Base-by-base conservation (phyloP, 2,888 invertebrate genomes). In the Drosophila leonis region DNA sequence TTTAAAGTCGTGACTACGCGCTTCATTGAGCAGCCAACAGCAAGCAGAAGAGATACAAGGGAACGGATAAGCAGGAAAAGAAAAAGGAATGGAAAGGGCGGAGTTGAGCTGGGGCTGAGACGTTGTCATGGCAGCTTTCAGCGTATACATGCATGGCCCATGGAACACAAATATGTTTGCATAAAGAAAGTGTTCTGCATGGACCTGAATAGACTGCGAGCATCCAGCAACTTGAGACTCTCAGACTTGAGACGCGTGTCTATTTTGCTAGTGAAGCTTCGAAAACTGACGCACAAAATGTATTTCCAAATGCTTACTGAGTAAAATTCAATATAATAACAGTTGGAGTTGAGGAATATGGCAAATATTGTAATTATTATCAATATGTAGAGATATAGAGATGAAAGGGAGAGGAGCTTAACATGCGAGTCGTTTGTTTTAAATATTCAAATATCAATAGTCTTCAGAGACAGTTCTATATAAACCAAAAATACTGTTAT, bases 11-110 rank as follows among this genome's bases (percentile, higher is more conserved):
- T 73, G 77, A 72, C 76, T 73, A 68, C 65, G 76, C 82, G 77
- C 87, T 81, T 81, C 89, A 89, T 81, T 89, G 87, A 81, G 70
- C 89, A 84, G 31, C 44, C 42, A 52, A 52, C 54, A 65, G 52
- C 31, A 10, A n/a, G 51, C 20, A 7, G 51, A 9, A 15, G 9
- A 3, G 20, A 15, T 7, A 10, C 12, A n/a, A 20, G 49, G 10
- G n/a, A n/a, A n/a, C 8, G 29, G n/a, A 10, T 29, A 10, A 37
- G 20, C 51, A 63, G 54, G 15, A 55, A 39, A 20, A 42, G 35
- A 59, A 42, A 20, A 29, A 18, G 12, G 6, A 48, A 37, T 24
- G n/a, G 9, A n/a, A 12, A 3, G 37, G 7, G 52, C 4, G 35
- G 27, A 35, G 29, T 37, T 44, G 48, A 37, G 56, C 29, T 24